A percentile compares a stretch with the other conserved stretches of the same genome.
These are phyloP conservation scores for Sparidentex hasta DNA, from an alignment of 2,797 vertebrate species.

Conservation along the genomic window DNA sequence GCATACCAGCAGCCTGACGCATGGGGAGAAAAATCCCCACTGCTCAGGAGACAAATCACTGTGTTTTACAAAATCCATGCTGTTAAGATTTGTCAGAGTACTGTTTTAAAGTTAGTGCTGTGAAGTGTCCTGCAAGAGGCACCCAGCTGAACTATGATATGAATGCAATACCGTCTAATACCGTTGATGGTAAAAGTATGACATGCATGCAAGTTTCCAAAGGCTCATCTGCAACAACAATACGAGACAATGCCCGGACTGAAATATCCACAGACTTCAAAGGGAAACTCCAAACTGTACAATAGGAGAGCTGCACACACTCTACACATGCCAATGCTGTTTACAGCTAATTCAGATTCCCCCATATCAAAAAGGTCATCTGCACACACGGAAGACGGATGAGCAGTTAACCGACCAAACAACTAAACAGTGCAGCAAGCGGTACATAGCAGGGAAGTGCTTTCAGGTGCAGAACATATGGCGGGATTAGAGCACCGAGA, in stretches of 20 bases:
- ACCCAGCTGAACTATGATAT: constrained; percentile 37
- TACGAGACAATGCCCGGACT: constrained; percentile 26
- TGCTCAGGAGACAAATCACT: constrained; percentile 40
- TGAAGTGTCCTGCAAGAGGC: constrained; percentile 5
- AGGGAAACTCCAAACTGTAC: constrained; percentile 31
- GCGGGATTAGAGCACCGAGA: constrained; percentile 31
- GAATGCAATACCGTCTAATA: constrained; percentile 38
- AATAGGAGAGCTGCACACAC: constrained; percentile 27
- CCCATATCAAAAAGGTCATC: constrained; percentile 46
- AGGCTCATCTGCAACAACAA: constrained; percentile 48
- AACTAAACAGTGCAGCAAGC: constrained; percentile 26
- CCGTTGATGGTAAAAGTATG: constrained; percentile 48
- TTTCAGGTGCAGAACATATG: constrained; percentile 80
- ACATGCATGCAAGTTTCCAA: constrained; percentile 59
- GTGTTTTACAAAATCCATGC: constrained; percentile 33
- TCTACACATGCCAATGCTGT: constrained; percentile 49
- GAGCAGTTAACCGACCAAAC: constrained; percentile 27
- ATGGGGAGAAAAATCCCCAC: constrained; percentile 68
- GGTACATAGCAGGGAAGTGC: constrained; percentile 20
- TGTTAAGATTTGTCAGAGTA: constrained; percentile 21
- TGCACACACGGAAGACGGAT: constrained; percentile 40
- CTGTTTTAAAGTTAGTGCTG: constrained; percentile 17
- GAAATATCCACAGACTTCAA: constrained; percentile 56
- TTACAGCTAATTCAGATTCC: constrained; percentile 35
- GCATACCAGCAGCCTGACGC: constrained; percentile 80